Base-by-base conservation (phyloP, 1,140 invertebrate genomes). In the Drosophila nikananu region DNA sequence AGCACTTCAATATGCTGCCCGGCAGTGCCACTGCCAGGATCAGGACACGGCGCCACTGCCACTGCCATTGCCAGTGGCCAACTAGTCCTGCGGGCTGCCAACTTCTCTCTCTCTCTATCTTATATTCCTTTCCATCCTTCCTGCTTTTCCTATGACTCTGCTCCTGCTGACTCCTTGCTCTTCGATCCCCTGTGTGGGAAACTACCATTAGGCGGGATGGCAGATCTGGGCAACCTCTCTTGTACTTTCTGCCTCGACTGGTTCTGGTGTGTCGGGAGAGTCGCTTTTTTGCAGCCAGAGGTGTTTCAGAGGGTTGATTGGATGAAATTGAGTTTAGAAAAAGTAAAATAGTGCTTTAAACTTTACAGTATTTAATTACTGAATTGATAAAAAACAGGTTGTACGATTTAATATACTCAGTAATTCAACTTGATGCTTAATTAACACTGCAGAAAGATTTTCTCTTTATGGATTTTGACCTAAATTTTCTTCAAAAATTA, bases 1-100 rank as follows among this genome's bases (percentile, higher is more conserved):
- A 76, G 77, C 79, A 90, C 86, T 90, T 86, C 81, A 86, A 86
- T 90, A 80, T 90, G 83, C 83, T 81, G 68, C 71, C 57, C 68
- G 67, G 75, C 58, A 79, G 52, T 25, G 54, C 15, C 63, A 44
- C 58, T 41, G 23, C 39, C 37, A 39, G 54, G 57, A 64, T 41
- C 63, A 32, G 49, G 63, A 37, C 48, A 54, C 37, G 71, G 48
- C 17, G 32, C 48, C 64, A 68, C 10, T 67, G 48, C 67, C 65
- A 68, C 12, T 71, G 70, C 52, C 70, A 73, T 60, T 52, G 67
- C 54, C 67, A 15, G 37, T 55, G 48, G 57, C 51, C 42, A 46
- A 37, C 73, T 55, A 32, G 57, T 62, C 66, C 79, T 80, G 67
- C 61, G 51, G 62, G 71, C 64, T 90, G 61, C 68, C 64, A 71